Conservation (phyloP, 2,797 vertebrate genomes). For the Manis javanica region DNA sequence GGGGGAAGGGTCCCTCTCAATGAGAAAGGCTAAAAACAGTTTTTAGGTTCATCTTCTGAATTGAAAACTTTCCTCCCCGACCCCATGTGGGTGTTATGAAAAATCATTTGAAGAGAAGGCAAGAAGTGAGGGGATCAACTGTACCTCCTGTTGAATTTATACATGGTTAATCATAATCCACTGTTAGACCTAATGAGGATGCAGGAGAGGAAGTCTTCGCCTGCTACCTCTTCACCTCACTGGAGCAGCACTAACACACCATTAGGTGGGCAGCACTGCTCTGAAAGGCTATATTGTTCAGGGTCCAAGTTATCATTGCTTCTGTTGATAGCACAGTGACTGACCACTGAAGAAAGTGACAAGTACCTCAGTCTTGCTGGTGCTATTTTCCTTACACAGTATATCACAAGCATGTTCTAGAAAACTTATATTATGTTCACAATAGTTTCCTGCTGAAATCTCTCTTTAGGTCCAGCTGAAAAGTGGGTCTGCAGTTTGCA, state of each 20-base stretch:
- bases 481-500: no score
- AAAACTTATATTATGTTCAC: no score
- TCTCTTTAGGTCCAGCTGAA: neutral
- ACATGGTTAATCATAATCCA: fast-evolving
- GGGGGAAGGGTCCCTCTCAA: neutral
- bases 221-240: neutral
- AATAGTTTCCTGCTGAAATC: neutral
- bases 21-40: neutral
- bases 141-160: neutral
- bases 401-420: neutral
- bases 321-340: neutral
- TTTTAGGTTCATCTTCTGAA: neutral
- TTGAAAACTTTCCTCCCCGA: neutral
- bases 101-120: neutral
- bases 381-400: neutral
- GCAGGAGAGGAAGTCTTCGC: neutral
- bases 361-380: neutral
- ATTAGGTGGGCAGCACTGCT: neutral
- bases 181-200: fast-evolving
- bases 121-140: neutral
- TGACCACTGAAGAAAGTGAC: neutral
- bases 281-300: neutral
- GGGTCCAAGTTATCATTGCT: neutral
- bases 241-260: fast-evolving
- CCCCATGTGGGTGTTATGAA: neutral